Conservation (phyloP, 92 coral and sea anemone species). For the Parazoanthus darwini region DNA sequence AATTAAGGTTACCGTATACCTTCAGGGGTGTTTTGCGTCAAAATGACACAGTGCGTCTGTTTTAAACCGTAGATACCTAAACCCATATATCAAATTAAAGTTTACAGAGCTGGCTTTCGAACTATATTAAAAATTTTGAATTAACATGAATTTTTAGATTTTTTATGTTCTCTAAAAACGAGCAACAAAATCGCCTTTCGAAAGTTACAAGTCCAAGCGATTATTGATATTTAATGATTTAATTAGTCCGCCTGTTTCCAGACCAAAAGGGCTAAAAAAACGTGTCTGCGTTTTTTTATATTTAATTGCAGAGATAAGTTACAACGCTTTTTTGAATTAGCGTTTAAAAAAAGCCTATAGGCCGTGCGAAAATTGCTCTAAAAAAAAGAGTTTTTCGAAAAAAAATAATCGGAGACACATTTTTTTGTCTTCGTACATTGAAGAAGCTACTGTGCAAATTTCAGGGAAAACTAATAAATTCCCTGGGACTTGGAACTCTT, state of each 20-base stretch:
- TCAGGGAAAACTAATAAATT: slow-evolving; percentile 47
- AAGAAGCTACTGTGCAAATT: slow-evolving; percentile 45
- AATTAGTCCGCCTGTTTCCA: slow-evolving; percentile 23
- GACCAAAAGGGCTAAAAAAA: slow-evolving; percentile 18
- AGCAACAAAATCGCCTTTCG: slow-evolving; percentile 4
- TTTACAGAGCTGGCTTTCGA: not conserved
- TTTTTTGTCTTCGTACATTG: slow-evolving; percentile 39
- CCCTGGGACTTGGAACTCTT: slow-evolving; percentile 43
- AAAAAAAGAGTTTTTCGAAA: slow-evolving; percentile 7
- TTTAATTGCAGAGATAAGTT: slow-evolving; percentile 28
- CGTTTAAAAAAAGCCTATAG: slow-evolving; percentile 16
- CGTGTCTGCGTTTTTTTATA: slow-evolving; percentile 28
- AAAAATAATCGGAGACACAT: slow-evolving; percentile 41
- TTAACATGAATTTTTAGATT: not conserved
- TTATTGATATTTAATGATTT: slow-evolving; percentile 14
- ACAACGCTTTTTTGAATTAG: slow-evolving; percentile 11
- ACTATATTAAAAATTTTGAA: not conserved
- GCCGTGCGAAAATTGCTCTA: slow-evolving; percentile 11
- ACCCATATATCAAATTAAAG: slow-evolving; percentile 2
- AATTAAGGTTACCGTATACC: too few species aligned
- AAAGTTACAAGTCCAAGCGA: slow-evolving; percentile 35
- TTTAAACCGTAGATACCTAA: not conserved
- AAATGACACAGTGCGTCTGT: too few species aligned
- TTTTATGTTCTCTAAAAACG: slow-evolving; percentile 3
- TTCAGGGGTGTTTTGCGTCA: too few species aligned